Conservation (phyloP, 2,888 invertebrate genomes). For the Clepsis dumicolana region DNA sequence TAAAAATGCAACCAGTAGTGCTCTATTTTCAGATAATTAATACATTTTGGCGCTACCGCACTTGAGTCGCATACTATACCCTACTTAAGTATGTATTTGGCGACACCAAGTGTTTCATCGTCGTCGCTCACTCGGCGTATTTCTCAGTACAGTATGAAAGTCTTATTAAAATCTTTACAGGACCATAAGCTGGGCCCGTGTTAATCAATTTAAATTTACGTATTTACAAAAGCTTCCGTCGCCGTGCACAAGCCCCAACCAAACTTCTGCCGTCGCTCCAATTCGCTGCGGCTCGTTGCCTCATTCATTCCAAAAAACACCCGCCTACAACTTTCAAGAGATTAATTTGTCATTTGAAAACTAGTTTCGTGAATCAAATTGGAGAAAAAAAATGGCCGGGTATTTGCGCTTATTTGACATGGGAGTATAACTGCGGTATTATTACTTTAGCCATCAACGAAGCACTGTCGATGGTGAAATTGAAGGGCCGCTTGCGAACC, state of each 20-base stretch:
- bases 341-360: constrained; percentile 85
- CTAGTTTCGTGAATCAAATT: constrained; percentile 62
- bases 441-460: not conserved
- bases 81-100: no score
- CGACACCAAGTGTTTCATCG: no score
- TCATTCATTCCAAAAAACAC: constrained; percentile 67
- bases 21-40: no score
- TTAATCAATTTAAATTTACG: not conserved
- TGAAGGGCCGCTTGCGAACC: no score
- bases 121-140: no score
- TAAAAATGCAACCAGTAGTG: no score
- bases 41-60: no score
- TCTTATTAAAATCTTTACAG: no score
- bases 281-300: constrained; percentile 74
- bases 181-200: no score
- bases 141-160: no score
- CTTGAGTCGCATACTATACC: no score
- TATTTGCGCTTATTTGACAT: constrained; percentile 25
- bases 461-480: not conserved
- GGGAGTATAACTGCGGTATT: not conserved
- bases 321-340: constrained; percentile 73
- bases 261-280: constrained; percentile 69
- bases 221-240: not conserved
- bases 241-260: constrained; percentile 65
- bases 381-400: constrained; percentile 33